A percentile compares a stretch with the other conserved stretches of the same genome.
These are phyloP conservation scores for Cebus imitator DNA, from an alignment of 2,113 vertebrate species.

Conservation along the genomic window DNA sequence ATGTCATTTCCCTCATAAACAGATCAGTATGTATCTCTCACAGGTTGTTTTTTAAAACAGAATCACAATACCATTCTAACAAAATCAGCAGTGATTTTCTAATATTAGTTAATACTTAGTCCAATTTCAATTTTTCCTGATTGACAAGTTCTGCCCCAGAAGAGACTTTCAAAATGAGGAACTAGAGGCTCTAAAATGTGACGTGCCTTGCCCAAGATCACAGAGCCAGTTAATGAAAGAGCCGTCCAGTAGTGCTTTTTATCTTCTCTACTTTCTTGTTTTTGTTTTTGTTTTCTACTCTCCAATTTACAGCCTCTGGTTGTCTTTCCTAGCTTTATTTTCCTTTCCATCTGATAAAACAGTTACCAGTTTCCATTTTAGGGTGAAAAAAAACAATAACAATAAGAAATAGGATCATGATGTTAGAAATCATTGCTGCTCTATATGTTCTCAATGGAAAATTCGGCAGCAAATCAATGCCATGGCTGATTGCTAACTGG, in stretches of 20 bases:
- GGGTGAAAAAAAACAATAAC: neutral
- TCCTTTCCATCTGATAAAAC: neutral
- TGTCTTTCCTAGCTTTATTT: neutral
- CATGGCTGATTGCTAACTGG: neutral
- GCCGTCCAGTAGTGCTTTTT: neutral
- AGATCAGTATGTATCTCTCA: neutral
- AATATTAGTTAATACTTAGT: neutral
- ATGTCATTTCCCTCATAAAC: neutral
- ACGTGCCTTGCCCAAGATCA: neutral
- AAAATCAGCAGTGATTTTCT: slow-evolving; percentile 28
- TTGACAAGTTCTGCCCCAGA: neutral
- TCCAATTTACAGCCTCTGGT: neutral
- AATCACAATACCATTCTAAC: neutral
- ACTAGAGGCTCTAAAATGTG: neutral
- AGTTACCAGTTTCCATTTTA: slow-evolving; percentile 30
- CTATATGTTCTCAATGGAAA: neutral
- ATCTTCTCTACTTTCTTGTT: neutral
- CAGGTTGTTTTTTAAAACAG: neutral
- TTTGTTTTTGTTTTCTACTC: neutral
- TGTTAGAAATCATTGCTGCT: neutral
- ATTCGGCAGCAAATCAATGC: neutral
- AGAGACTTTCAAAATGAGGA: slow-evolving; percentile 32
- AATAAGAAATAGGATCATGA: neutral
- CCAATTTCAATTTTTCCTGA: slow-evolving; percentile 7
- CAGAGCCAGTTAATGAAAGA: neutral